phyloP scores from a whole-genome alignment of 2,888 invertebrate genomes.

The Coleophora deauratella region DNA sequence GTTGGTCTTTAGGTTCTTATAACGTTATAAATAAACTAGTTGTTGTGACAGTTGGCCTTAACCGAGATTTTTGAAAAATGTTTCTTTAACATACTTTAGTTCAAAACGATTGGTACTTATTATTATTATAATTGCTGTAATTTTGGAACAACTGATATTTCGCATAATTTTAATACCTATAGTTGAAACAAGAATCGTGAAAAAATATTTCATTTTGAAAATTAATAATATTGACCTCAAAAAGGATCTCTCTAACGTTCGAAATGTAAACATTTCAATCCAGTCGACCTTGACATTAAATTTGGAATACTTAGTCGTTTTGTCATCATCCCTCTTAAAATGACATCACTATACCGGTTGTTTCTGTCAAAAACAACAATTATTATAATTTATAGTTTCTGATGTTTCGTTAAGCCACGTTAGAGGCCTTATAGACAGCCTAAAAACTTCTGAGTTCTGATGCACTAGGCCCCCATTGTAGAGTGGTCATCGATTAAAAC shows the following conservation, averaged over 20 bases:
- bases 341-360: conserved; percentile 10
- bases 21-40: not conserved
- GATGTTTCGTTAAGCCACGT: too few species aligned
- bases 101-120: too few species aligned
- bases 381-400: too few species aligned
- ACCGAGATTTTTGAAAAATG: not conserved
- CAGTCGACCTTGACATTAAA: conserved; percentile 14
- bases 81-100: too few species aligned
- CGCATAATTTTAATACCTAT: not conserved
- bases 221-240: conserved; percentile 9
- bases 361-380: too few species aligned
- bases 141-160: not conserved
- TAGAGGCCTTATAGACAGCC: too few species aligned
- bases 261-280: conserved; percentile 13
- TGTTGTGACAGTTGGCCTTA: not conserved
- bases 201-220: too few species aligned
- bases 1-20: not conserved
- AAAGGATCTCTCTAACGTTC: conserved; percentile 6
- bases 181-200: too few species aligned
- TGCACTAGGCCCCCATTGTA: too few species aligned
- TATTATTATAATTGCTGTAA: not conserved
- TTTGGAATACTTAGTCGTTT: conserved; percentile 6
- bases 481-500: too few species aligned
- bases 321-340: conserved; percentile 13
- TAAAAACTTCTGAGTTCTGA: too few species aligned